phyloP scores from a whole-genome alignment of 35 echinoderm and acorn worm genomes.

The Lytechinus variegatus region DNA sequence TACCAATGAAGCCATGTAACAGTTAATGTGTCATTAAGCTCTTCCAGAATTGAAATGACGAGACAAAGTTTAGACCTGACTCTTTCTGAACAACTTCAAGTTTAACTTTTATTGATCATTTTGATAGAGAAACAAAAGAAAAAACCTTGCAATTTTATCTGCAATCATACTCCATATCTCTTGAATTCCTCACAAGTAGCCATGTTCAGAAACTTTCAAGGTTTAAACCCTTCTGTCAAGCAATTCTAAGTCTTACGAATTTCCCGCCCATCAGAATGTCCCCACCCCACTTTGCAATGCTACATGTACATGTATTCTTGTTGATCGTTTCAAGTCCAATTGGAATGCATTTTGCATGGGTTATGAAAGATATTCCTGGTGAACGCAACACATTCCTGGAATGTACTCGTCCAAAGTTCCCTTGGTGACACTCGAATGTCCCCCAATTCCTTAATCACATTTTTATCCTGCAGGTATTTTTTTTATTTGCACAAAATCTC shows the following conservation, averaged over 20 bases:
- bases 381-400: neutral
- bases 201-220: neutral
- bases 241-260: neutral
- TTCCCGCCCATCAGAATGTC: neutral
- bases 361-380: slow-evolving; percentile 14
- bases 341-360: slow-evolving; percentile 24
- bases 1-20: neutral
- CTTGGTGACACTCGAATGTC: neutral
- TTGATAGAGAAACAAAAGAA: neutral
- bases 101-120: neutral
- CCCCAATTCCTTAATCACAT: neutral
- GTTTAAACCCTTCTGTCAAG: neutral
- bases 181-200: neutral
- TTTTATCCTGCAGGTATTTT: neutral
- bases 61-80: neutral
- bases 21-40: neutral
- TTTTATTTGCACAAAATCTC: neutral
- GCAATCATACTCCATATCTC: neutral
- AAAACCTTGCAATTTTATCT: neutral
- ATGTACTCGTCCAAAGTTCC: neutral
- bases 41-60: neutral
- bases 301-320: neutral
- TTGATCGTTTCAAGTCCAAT: neutral
- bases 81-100: neutral
- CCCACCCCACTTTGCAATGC: neutral